phyloP scores from a whole-genome alignment of 2,113 vertebrate species.

The Sapayoa aenigma region DNA sequence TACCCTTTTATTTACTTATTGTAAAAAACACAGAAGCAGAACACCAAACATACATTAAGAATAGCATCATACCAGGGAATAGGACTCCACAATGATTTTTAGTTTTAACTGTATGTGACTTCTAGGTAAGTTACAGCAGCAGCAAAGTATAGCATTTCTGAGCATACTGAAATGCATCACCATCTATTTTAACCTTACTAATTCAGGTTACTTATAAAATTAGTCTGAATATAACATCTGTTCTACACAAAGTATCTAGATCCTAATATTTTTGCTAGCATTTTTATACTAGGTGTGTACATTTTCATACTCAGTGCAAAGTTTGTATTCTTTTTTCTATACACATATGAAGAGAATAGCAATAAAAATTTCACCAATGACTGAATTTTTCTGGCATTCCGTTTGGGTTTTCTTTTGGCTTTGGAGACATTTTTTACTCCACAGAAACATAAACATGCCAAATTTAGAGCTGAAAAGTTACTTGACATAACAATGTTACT shows the following conservation, averaged over 20 bases:
- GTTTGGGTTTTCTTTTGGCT: neutral
- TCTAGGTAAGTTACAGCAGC: neutral
- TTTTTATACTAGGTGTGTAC: neutral
- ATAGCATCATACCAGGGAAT: too few relatives aligned
- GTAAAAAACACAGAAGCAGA: neutral
- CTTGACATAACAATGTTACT: neutral
- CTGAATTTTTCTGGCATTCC: neutral
- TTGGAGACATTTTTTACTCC: neutral
- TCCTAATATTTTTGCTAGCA: neutral
- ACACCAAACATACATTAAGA: neutral
- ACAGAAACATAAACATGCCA: neutral
- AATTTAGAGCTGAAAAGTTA: neutral
- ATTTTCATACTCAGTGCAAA: neutral
- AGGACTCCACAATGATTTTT: neutral
- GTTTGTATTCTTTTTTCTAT: neutral
- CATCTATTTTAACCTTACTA: neutral
- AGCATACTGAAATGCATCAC: neutral
- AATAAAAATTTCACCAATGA: neutral
- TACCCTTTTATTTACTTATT: neutral
- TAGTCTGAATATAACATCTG: neutral
- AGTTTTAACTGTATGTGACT: neutral
- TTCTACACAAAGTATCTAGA: neutral
- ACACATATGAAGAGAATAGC: neutral
- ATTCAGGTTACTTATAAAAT: neutral
- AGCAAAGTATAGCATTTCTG: neutral